Evolutionary conservation across 2,113 vertebrate species (phyloP), one percentile per base, ranked within the genome.

Genomic region (Leptocoma aspasia): DNA sequence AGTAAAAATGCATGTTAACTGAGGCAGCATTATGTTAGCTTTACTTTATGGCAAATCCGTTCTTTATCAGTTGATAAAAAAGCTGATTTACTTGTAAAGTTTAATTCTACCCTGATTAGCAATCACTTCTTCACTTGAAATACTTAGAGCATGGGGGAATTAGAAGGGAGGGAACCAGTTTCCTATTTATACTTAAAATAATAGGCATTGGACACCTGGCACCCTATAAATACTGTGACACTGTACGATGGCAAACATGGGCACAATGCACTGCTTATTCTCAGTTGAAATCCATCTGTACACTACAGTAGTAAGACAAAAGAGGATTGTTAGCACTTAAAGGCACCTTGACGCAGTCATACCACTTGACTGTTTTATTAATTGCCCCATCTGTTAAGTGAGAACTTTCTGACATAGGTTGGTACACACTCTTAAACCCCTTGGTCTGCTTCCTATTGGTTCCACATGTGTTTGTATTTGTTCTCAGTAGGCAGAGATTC

Each of bases 401-500:
- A 98, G 97, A 97, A 94, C 94, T 97, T 97, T 98, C 95, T 97
- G 97, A 98, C 96, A 97, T 97, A 96, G 96, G 97, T 96, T 98
- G 97, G 97, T 97, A 97, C 93, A 81, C 10, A 37, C 97, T 97
- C 95, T 97, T 97, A 97, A 98, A 97, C 88, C 97, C 96, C 91
- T 97, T 96, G 86, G 96, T 98, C 98, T 98, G 98, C 97, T 98
- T 98, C 97, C 97, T 98, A 98, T 98, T 98, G 98, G 98, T 98
- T 98, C 98, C 98, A 98, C 98, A 98, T 98, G 97, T 98, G 98
- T 98, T 98, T 98, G 97, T 97, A 81, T 98, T 98, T 98, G 98
- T 98, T 98, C 98, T 98, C 97, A 98, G 98, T 96, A 96, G 98
- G 97, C 96, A 97, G 89, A 97, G 98, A 98, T 98, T 98, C 98